A percentile compares a stretch with the other conserved stretches of the same genome.
Evolutionary conservation across 2,888 invertebrate genomes (phyloP).

Genomic region (Stenichneumon culpator): DNA sequence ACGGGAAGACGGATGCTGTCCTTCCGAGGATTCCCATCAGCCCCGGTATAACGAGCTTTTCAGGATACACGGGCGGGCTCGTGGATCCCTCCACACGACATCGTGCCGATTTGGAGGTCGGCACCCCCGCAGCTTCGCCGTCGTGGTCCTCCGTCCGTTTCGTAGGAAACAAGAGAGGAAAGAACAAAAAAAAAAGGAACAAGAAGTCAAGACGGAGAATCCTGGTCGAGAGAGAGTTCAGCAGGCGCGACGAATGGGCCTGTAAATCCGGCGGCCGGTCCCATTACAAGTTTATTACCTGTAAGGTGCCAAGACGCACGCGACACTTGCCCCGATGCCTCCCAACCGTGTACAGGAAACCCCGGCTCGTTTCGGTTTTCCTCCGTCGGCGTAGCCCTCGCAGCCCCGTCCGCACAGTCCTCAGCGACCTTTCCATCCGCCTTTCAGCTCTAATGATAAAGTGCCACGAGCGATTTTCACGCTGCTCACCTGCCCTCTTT

Average conservation of each 20-base stretch:
- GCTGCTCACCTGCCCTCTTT: slow-evolving; percentile 64
- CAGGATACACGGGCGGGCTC: slow-evolving; percentile 12
- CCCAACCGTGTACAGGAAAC: slow-evolving; percentile 7
- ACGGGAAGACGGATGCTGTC: slow-evolving; percentile 39
- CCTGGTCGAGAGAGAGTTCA: slow-evolving; percentile 40
- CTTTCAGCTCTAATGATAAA: slow-evolving; percentile 61
- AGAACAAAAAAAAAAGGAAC: slow-evolving; percentile 25
- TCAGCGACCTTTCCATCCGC: slow-evolving; percentile 25
- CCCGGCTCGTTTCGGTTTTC: slow-evolving; percentile 52
- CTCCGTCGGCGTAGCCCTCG: slow-evolving; percentile 21
- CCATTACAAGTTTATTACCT: slow-evolving; percentile 81
- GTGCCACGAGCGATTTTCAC: slow-evolving; percentile 69
- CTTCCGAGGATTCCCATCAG: slow-evolving; percentile 16
- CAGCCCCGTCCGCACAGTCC: slow-evolving; percentile 2
- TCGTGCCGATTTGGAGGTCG: slow-evolving; percentile 66
- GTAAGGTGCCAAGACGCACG: slow-evolving; percentile 76
- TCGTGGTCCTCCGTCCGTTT: slow-evolving; percentile 57
- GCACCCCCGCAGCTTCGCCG: slow-evolving; percentile 63
- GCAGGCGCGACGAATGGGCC: slow-evolving; percentile 74
- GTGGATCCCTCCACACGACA: slow-evolving; percentile 18
- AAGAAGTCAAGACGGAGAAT: slow-evolving; percentile 52
- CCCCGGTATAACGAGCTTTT: slow-evolving; percentile 40
- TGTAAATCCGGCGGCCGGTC: slow-evolving; percentile 77
- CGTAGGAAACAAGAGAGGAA: slow-evolving; percentile 46
- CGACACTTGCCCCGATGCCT: slow-evolving; percentile 74